Percentiles rank a stretch among this genome's conserved stretches.
Evolutionary conservation across 2,888 invertebrate species (phyloP).

Genomic region (Matsumyia berberina): DNA sequence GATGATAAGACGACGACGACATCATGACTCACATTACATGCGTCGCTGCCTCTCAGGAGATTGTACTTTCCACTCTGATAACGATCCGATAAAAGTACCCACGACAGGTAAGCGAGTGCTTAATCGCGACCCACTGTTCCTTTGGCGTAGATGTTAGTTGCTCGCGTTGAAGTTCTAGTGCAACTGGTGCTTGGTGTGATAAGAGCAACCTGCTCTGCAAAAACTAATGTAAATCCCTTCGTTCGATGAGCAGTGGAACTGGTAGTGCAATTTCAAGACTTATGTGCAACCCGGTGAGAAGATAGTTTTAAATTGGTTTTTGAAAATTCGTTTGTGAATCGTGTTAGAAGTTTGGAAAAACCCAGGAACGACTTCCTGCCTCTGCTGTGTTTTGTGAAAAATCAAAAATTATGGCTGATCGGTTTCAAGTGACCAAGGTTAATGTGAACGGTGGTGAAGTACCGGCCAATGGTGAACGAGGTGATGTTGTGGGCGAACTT

Average conservation of each 20-base stretch:
- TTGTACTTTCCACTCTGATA: conserved; percentile 32
- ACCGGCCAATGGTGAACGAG: conserved; percentile 30
- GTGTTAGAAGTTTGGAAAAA: conserved; percentile 2
- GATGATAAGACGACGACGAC: conserved; percentile 22
- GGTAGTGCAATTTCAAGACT: conserved; percentile 1
- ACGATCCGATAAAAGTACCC: conserved; percentile 64
- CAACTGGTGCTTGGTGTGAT: conserved; percentile 19
- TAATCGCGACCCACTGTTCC: conserved; percentile 70
- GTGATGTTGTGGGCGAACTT: conserved; percentile 55
- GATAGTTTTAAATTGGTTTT: conserved; percentile 1
- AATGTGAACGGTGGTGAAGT: conserved; percentile 77
- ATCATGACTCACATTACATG: conserved; percentile 15
- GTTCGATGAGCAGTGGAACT: conserved; percentile 29
- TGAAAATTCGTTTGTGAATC: background rate
- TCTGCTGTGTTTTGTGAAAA: conserved; percentile 10
- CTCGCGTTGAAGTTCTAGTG: conserved; percentile 40
- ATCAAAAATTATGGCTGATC: conserved; percentile 80
- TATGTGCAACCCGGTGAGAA: background rate
- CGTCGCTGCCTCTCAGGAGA: conserved; percentile 38
- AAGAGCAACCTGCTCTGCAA: conserved; percentile 33
- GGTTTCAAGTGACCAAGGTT: conserved; percentile 81
- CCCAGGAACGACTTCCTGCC: background rate
- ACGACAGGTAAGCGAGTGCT: conserved; percentile 42
- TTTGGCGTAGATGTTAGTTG: conserved; percentile 42
- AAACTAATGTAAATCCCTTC: conserved; percentile 26